These are phyloP conservation scores for Ormyrus thymus DNA, from an alignment of 2,888 invertebrate species.

Conservation along the genomic window DNA sequence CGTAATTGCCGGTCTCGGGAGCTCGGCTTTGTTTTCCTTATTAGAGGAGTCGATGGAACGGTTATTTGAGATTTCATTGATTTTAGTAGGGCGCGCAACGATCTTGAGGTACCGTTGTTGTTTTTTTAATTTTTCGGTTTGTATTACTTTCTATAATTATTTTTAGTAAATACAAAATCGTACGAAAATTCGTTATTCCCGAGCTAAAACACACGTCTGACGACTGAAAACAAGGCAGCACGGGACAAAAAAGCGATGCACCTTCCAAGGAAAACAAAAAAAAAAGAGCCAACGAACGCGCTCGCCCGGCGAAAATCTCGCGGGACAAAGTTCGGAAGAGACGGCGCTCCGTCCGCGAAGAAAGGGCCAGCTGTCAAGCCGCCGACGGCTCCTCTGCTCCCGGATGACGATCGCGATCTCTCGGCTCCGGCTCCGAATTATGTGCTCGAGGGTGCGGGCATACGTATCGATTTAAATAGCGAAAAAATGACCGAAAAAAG, in stretches of 20 bases:
- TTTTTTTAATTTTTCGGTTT: too few species aligned
- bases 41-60: too few species aligned
- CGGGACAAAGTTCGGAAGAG: conserved; percentile 28
- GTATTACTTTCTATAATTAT: too few species aligned
- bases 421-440: conserved; percentile 35
- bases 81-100: too few species aligned
- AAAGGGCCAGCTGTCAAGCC: conserved; percentile 21
- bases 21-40: neutral
- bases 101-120: too few species aligned
- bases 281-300: conserved; percentile 33
- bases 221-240: neutral
- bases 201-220: neutral
- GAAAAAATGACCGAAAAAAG: conserved; percentile 17
- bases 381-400: conserved; percentile 28
- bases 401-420: conserved; percentile 16
- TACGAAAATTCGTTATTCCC: neutral
- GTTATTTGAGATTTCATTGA: too few species aligned
- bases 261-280: neutral
- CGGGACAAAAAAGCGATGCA: neutral
- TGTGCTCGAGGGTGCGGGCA: neutral
- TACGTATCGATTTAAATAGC: conserved; percentile 48
- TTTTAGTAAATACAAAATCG: too few species aligned
- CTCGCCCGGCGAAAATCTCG: neutral
- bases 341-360: neutral
- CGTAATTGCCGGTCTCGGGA: conserved; percentile 11